These are phyloP conservation scores for Campoletis sonorensis DNA, from an alignment of 1,140 invertebrate genomes.

Conservation along the genomic window DNA sequence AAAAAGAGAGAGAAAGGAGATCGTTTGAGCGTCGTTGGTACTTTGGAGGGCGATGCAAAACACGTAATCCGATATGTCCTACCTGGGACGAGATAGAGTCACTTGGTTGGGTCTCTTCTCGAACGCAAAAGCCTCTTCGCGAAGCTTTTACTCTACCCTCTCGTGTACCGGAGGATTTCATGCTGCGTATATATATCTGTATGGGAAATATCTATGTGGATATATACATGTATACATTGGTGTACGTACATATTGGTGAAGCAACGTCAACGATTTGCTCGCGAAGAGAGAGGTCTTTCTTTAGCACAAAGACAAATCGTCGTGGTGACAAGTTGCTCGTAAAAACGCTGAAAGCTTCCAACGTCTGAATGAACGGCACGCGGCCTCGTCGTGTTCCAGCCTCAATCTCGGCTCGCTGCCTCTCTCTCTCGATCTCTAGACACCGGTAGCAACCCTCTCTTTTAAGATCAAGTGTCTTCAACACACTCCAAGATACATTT, in stretches of 20 bases:
- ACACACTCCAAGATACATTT: not conserved
- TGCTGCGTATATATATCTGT: conserved; percentile 18
- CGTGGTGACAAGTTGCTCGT: conserved; percentile 45
- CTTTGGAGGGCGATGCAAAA: conserved; percentile 57
- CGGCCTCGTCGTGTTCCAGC: not conserved
- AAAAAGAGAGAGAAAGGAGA: conserved; percentile 13
- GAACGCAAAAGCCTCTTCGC: conserved; percentile 11
- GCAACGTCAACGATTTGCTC: conserved; percentile 3
- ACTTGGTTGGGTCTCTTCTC: conserved; percentile 58
- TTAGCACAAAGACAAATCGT: conserved; percentile 46
- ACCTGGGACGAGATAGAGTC: conserved; percentile 68
- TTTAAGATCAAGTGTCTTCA: conserved; percentile 14
- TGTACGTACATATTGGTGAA: not conserved
- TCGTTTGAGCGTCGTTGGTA: conserved; percentile 11
- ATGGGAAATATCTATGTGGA: not conserved
- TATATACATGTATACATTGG: not conserved
- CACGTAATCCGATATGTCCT: conserved; percentile 70
- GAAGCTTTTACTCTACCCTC: conserved; percentile 8
- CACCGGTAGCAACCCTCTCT: conserved; percentile 10
- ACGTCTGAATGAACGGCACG: conserved; percentile 44
- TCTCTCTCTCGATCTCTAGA: not conserved
- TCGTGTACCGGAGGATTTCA: not conserved
- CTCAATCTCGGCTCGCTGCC: not conserved
- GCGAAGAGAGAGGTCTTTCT: conserved; percentile 34
- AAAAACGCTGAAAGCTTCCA: conserved; percentile 39